phyloP scores from a whole-genome alignment of 2,797 vertebrate genomes.

The Sebastes oblongus region DNA sequence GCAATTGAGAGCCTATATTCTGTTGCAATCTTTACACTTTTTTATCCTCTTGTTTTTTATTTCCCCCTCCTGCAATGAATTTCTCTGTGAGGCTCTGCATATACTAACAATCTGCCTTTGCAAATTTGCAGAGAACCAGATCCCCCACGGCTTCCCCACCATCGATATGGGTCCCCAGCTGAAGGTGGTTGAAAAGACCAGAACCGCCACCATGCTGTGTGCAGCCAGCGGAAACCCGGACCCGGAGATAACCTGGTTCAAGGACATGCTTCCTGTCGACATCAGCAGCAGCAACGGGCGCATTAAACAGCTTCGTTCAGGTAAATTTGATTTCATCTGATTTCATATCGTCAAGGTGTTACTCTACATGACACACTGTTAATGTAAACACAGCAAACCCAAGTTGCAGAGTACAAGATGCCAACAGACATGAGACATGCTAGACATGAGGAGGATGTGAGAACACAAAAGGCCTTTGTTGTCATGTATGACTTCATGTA shows the following conservation, averaged over 20 bases:
- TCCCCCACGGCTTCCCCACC: constrained; percentile 92
- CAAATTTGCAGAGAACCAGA: constrained; percentile 87
- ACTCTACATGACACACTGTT: constrained; percentile 6
- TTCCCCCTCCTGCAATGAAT: background rate
- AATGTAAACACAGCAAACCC: constrained; percentile 14
- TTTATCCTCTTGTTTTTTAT: background rate
- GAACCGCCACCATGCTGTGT: constrained; percentile 96
- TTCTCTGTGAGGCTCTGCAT: background rate
- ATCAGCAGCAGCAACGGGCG: constrained; percentile 92
- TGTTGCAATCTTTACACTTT: constrained; percentile 21
- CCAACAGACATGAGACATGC: constrained; percentile 14
- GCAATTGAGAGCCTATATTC: constrained; percentile 15
- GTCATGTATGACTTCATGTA: constrained; percentile 29
- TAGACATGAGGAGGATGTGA: constrained; percentile 24
- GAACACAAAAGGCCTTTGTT: constrained; percentile 53
- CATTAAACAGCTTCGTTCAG: constrained; percentile 98
- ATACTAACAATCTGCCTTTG: constrained; percentile 11
- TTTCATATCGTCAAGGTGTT: constrained; percentile 4
- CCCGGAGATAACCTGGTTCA: constrained; percentile 97
- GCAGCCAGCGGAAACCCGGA: constrained; percentile 96
- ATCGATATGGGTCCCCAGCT: constrained; percentile 98
- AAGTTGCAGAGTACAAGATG: background rate
- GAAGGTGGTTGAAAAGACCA: constrained; percentile 94
- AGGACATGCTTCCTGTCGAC: constrained; percentile 97
- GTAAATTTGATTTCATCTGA: constrained; percentile 73